Evolutionary conservation across 2,113 vertebrate genomes (phyloP), one percentile per base, ranked within the genome.

Genomic region (Clarias gariepinus): DNA sequence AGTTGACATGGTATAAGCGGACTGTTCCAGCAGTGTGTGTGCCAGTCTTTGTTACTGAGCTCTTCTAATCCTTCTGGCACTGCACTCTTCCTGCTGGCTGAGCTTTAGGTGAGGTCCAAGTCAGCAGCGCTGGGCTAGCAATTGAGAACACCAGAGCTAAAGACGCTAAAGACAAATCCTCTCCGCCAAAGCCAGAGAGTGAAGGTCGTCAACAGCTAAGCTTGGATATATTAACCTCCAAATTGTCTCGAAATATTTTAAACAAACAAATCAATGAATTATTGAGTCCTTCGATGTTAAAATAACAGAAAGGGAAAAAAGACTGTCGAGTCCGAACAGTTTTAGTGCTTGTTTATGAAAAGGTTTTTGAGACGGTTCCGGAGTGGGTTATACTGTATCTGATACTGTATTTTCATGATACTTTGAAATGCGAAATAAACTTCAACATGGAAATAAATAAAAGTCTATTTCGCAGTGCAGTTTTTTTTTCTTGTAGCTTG

Each of bases 51-150:
- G 86, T 78, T 63, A 86, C 52, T 84, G 30, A 81, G 63, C 84
- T 83, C 80, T 21, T 55, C 80, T 87, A 89, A 89, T 87, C 89
- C 83, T 33, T 80, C 73, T 89, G 83, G 81, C 64, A 81, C 21
- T 58, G 76, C 74, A 84, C 73, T 71, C 55, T 61, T 30, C 87
- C 87, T 87, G 79, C 79, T 66, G 52, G 36, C 82, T 87, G 80
- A 86, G 87, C 83, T 83, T 83, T 74, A 85, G 58, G 61, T 73
- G 60, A 74, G 81, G 77, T 74, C 84, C 80, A 87, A 87, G 80
- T 85, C 84, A 81, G 81, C 30, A 73, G 80, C 36, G 74, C 83
- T 69, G 81, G 68, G 81, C 47, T 36, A 68, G 58, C 73, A 66
- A 33, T 13, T 85, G 83, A 68, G 83, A 79, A 85, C 74, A 89